Percentiles rank a stretch among this genome's conserved stretches.
Evolutionary conservation across 1,140 invertebrate species (phyloP).

Genomic region (Diplogasteroides magnus): DNA sequence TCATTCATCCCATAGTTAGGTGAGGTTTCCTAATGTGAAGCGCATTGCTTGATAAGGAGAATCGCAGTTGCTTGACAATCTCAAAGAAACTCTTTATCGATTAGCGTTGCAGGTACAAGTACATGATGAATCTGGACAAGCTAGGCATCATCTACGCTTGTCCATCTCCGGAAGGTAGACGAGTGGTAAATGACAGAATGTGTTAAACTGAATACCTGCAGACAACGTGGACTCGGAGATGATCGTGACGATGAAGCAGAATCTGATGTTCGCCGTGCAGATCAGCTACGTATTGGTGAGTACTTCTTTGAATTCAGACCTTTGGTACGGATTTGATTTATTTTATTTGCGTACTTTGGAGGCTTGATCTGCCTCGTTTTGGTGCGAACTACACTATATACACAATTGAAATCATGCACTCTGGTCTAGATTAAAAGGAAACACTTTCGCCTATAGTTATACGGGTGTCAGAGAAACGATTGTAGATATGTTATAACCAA

Average conservation of each 20-base stretch:
- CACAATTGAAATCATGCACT: slow-evolving; percentile 5
- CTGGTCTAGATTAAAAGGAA: slow-evolving; percentile 9
- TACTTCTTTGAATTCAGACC: no score
- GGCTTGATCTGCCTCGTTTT: no score
- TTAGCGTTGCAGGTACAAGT: background rate
- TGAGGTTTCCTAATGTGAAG: no score
- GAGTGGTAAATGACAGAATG: background rate
- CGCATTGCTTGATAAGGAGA: no score
- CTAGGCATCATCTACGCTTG: slow-evolving; percentile 41
- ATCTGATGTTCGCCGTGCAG: slow-evolving; percentile 52
- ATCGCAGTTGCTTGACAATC: no score
- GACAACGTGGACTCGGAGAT: slow-evolving; percentile 48
- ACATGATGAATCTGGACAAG: slow-evolving; percentile 42
- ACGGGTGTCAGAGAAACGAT: slow-evolving; percentile 1
- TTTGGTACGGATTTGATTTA: no score
- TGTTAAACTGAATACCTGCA: slow-evolving; percentile 1
- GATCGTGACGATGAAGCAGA: slow-evolving; percentile 52
- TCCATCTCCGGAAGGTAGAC: background rate
- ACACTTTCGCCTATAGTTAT: no score
- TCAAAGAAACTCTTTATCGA: no score
- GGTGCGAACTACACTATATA: no score
- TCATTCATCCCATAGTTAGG: no score
- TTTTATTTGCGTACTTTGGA: no score
- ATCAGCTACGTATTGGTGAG: slow-evolving; percentile 53
- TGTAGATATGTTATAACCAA: no score